Conservation (phyloP, 2,797 vertebrate species). For the Ctenosaura bakeri region DNA sequence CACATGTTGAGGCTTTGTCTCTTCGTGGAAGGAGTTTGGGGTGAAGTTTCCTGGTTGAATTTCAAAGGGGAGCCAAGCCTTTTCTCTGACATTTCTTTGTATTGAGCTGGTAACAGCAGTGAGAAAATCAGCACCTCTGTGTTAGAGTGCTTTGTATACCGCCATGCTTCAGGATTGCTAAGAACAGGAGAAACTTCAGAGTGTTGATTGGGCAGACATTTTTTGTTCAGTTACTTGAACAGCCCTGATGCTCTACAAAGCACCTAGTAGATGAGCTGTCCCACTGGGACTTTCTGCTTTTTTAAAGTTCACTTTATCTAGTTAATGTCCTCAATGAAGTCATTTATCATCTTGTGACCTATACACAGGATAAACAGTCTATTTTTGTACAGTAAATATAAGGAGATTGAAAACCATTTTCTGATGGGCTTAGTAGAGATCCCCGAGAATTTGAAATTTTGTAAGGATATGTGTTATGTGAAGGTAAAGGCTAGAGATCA, state of each 20-base stretch:
- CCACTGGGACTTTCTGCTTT: not conserved
- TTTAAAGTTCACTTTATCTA: conserved; percentile 16
- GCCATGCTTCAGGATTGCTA: not conserved
- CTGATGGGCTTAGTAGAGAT: not conserved
- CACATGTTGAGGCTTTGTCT: not conserved
- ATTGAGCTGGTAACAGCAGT: not conserved
- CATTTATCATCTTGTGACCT: not conserved
- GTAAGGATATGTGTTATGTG: not conserved
- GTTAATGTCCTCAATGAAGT: conserved; percentile 3
- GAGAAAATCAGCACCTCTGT: not conserved
- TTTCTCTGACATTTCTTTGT: not conserved
- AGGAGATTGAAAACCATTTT: not conserved
- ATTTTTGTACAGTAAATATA: conserved; percentile 2
- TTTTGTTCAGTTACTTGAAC: not conserved
- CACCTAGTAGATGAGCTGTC: not conserved
- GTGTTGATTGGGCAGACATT: not conserved
- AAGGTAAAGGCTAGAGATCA: not conserved
- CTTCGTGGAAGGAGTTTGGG: not conserved
- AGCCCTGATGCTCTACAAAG: not conserved
- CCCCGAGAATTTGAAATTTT: not conserved
- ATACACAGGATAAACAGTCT: not conserved
- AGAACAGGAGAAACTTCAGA: not conserved
- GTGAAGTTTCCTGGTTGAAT: not conserved
- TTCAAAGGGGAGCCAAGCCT: too few relatives aligned
- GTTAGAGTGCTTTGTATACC: not conserved